Evolutionary conservation across 2,888 invertebrate species (phyloP), one percentile per base, ranked within the genome.

Genomic region (Lithophane ornitopus): DNA sequence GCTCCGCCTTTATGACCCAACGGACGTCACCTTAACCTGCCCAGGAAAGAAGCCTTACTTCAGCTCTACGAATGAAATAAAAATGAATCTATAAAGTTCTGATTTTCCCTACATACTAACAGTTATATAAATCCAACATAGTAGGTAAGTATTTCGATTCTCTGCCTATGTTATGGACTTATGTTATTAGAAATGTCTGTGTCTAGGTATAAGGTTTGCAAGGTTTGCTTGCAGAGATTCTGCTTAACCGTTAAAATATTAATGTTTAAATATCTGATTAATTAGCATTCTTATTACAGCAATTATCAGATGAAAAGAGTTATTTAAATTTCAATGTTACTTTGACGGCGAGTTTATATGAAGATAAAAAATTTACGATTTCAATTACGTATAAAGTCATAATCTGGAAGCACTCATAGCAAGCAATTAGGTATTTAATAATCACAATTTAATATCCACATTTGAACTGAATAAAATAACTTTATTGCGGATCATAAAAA

Each of bases 311-410:
- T 68, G 39, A 70, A 86, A 71, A 78, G 59, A 77, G 41, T 74
- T 81, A 80, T 86, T 85, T 86, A 69, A 69, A 81, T 89, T 89
- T 89, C 89, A 91, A 91, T 89, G 90, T 91, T 86, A 81, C 91
- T 91, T 92, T 91, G 90, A 89, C 91, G 90, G 90, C 85, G 76
- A 74, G 76, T 84, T 85, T 72, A 78, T 89, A 89, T 77, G 79
- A 85, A 86, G 83, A 91, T 91, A 88, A 92, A 88, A 90, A 49
- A 81, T 92, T 93, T 90, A 93, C 86, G 93, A 91, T 88, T 90
- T 89, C 85, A 89, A 90, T 90, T 87, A 88, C 67, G 74, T 85
- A 71, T 85, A 84, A 86, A 88, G 80, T 86, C 79, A 86, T 87
- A 89, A 89, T 87, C 85, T 75, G 65, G 66, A 77, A 81, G 80